These are phyloP conservation scores for Vanessa cardui DNA, from an alignment of 2,888 invertebrate species.

Conservation along the genomic window DNA sequence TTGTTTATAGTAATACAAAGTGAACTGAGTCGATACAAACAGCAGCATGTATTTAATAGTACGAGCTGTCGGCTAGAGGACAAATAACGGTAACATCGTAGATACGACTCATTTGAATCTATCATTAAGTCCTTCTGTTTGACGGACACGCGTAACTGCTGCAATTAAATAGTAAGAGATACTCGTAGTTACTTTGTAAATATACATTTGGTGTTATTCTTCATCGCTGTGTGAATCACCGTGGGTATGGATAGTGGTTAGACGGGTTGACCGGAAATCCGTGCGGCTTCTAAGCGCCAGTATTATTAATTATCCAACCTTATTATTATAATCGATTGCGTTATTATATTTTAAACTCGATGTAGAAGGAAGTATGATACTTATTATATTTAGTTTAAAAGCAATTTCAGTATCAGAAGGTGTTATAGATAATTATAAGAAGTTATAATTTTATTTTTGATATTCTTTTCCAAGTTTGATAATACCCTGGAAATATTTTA, in stretches of 20 bases:
- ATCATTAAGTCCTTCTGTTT: slow-evolving; percentile 58
- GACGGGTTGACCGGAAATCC: slow-evolving; percentile 64
- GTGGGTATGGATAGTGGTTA: slow-evolving; percentile 44
- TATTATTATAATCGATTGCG: not conserved
- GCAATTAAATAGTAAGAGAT: slow-evolving; percentile 51
- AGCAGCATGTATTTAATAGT: not conserved
- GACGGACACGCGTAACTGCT: slow-evolving; percentile 54
- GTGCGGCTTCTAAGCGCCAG: slow-evolving; percentile 51
- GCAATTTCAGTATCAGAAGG: not conserved
- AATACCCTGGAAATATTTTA: too few species aligned
- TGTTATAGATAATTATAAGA: too few species aligned
- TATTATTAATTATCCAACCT: slow-evolving; percentile 35
- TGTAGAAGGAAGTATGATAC: not conserved
- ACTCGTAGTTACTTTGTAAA: slow-evolving; percentile 29
- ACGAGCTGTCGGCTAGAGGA: slow-evolving; percentile 46
- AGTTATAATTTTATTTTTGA: too few species aligned
- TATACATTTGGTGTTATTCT: slow-evolving; percentile 42
- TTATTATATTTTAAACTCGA: not conserved
- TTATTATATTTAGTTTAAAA: not conserved
- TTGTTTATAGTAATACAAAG: too few species aligned
- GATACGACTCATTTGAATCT: slow-evolving; percentile 48
- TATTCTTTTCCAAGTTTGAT: too few species aligned
- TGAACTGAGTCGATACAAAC: too few species aligned
- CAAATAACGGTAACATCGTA: slow-evolving; percentile 44
- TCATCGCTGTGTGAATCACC: slow-evolving; percentile 52